Conservation (phyloP, 2,113 vertebrate species). For the Pseudolaguvia tuberculata region DNA sequence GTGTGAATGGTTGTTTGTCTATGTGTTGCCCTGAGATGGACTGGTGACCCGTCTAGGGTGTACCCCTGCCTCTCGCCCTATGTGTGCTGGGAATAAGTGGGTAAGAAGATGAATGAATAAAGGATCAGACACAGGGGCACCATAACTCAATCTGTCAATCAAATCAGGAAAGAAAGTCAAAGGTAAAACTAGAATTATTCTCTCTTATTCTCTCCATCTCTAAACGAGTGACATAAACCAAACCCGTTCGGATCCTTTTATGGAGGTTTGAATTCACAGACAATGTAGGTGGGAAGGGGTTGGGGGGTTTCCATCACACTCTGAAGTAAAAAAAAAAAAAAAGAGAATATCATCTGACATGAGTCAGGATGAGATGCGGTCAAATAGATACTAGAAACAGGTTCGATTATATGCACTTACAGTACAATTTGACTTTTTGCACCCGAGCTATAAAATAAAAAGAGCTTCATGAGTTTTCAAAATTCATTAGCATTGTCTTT, state of each 20-base stretch:
- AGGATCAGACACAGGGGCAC: constrained; percentile 21
- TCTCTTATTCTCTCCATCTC: background rate
- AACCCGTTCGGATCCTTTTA: background rate
- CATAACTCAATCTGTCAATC: constrained; percentile 19
- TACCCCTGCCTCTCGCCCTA: too few species aligned
- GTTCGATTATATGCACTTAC: constrained; percentile 3
- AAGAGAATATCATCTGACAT: constrained; percentile 19
- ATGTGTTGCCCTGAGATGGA: too few species aligned
- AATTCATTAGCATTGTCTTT: background rate
- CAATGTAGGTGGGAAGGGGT: background rate
- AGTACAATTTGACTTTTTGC: background rate
- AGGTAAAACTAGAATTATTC: constrained; percentile 28
- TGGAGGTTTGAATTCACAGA: background rate
- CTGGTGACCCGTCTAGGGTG: too few species aligned
- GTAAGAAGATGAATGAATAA: too few species aligned
- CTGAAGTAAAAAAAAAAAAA: constrained; percentile 14
- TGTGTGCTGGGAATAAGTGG: too few species aligned
- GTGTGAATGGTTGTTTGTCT: too few species aligned
- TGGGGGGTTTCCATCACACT: too few species aligned
- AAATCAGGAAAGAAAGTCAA: constrained; percentile 11
- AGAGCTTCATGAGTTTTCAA: background rate
- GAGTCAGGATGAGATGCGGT: background rate
- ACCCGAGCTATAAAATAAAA: background rate
- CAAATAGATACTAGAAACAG: background rate
- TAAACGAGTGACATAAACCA: constrained; percentile 1